Evolutionary conservation across 2,888 invertebrate genomes (phyloP).

Genomic region (Acanthacorydalis orientalis): DNA sequence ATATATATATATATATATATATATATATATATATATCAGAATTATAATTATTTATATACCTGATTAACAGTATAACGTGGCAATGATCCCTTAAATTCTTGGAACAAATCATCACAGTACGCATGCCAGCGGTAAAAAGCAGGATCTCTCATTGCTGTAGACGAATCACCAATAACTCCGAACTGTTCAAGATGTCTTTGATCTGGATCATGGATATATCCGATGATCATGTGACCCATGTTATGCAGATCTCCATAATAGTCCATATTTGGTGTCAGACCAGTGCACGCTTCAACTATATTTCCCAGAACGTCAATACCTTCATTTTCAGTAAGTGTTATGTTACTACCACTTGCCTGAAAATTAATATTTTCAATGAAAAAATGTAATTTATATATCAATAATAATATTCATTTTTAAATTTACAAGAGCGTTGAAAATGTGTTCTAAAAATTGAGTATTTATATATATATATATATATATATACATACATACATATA

Average conservation of each 20-base stretch:
- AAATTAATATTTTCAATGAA: no score
- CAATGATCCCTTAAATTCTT: slow-evolving; percentile 52
- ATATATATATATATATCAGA: no score
- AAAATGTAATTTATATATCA: no score
- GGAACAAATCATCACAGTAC: slow-evolving; percentile 62
- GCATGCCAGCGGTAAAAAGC: slow-evolving; percentile 76
- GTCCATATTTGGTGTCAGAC: slow-evolving; percentile 47
- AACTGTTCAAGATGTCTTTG: slow-evolving; percentile 58
- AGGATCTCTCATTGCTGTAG: slow-evolving; percentile 77
- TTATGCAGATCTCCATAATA: slow-evolving; percentile 73
- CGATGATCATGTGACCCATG: slow-evolving; percentile 62
- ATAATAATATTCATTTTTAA: neutral
- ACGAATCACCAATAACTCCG: slow-evolving; percentile 67
- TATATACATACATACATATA: no score
- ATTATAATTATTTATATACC: slow-evolving; percentile 23
- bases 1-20: no score
- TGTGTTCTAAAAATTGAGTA: no score
- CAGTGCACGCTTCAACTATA: slow-evolving; percentile 55
- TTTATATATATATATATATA: no score
- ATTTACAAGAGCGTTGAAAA: no score
- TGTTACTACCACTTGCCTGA: slow-evolving; percentile 38
- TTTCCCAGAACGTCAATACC: slow-evolving; percentile 70
- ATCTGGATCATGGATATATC: slow-evolving; percentile 67
- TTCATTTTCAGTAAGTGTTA: slow-evolving; percentile 40
- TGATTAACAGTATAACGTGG: slow-evolving; percentile 41